phyloP scores from a whole-genome alignment of 53 echinoderm and acorn worm species.

The Antedon mediterranea region DNA sequence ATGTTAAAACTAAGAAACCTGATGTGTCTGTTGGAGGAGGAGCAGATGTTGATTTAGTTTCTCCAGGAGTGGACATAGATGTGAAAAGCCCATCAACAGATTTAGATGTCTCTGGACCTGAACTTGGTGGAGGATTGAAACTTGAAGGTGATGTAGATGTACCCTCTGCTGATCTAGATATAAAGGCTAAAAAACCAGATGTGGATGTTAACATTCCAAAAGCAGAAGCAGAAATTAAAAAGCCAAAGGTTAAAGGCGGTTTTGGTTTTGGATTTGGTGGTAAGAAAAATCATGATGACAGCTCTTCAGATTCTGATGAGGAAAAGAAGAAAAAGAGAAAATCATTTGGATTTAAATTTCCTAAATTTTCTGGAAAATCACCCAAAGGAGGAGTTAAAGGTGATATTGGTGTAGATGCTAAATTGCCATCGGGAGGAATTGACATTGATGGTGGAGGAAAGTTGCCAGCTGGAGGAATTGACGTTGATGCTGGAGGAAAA shows the following conservation, averaged over 20 bases:
- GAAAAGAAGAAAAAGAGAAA: conserved; percentile 26
- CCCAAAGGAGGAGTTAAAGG: conserved; percentile 10
- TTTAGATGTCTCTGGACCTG: conserved; percentile 7
- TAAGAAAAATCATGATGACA: conserved; percentile 14
- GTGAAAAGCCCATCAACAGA: conserved; percentile 8
- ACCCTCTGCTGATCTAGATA: background rate
- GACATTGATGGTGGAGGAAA: background rate
- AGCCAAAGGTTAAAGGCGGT: conserved; percentile 40
- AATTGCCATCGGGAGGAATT: conserved; percentile 24
- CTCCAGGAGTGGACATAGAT: conserved; percentile 16
- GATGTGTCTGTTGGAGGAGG: conserved; percentile 12
- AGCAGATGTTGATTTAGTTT: conserved; percentile 12
- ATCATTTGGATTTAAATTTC: conserved; percentile 34
- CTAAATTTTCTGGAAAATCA: background rate
- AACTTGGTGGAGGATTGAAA: too few species aligned
- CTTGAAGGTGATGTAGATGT: background rate
- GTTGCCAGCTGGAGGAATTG: background rate
- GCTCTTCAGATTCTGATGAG: conserved; percentile 1
- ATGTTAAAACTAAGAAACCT: background rate
- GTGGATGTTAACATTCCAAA: conserved; percentile 10
- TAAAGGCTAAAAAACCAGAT: conserved; percentile 7
- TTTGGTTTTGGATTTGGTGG: conserved; percentile 47
- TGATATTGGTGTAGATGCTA: conserved; percentile 18
- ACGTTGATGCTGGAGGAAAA: conserved; percentile 12
- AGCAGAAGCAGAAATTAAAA: conserved; percentile 2